Conservation (phyloP, 2,888 invertebrate species). For the Micropterix aruncella region DNA sequence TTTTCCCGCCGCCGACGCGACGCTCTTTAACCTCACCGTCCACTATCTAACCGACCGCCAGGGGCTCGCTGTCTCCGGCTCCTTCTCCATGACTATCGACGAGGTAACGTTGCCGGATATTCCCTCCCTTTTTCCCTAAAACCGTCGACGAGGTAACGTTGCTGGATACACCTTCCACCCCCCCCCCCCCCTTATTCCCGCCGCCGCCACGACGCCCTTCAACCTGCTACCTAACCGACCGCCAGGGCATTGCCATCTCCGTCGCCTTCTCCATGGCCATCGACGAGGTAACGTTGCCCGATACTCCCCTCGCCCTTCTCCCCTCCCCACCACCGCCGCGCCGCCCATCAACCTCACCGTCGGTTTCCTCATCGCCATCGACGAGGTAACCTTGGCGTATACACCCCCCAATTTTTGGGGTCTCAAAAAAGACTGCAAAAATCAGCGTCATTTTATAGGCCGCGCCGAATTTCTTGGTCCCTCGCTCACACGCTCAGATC, state of each 20-base stretch:
- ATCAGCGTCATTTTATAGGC: no score
- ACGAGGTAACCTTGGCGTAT: conserved; percentile 53
- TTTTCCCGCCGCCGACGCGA: conserved; percentile 54
- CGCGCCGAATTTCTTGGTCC: no score
- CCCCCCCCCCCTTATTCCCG: no score
- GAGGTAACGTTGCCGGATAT: conserved; percentile 50
- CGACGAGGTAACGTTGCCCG: conserved; percentile 60
- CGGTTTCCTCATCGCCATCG: conserved; percentile 75
- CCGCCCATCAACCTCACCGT: conserved; percentile 78
- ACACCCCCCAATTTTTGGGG: no score
- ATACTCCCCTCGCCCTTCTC: conserved; percentile 16
- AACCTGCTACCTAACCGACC: conserved; percentile 55
- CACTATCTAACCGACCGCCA: conserved; percentile 65
- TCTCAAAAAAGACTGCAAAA: no score
- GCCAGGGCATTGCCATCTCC: conserved; percentile 77
- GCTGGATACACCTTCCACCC: conserved; percentile 39
- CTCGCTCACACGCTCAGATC: no score
- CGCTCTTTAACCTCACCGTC: conserved; percentile 73
- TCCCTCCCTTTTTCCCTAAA: no score
- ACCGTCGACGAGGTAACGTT: no score
- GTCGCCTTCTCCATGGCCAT: conserved; percentile 86
- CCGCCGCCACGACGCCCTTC: no score
- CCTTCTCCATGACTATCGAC: conserved; percentile 77
- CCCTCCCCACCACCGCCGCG: conserved; percentile 49
- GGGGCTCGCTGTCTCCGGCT: conserved; percentile 81